A percentile compares a stretch with the other conserved stretches of the same genome.
Evolutionary conservation across 1,140 invertebrate genomes (phyloP).

Genomic region (Penaeus vannamei): DNA sequence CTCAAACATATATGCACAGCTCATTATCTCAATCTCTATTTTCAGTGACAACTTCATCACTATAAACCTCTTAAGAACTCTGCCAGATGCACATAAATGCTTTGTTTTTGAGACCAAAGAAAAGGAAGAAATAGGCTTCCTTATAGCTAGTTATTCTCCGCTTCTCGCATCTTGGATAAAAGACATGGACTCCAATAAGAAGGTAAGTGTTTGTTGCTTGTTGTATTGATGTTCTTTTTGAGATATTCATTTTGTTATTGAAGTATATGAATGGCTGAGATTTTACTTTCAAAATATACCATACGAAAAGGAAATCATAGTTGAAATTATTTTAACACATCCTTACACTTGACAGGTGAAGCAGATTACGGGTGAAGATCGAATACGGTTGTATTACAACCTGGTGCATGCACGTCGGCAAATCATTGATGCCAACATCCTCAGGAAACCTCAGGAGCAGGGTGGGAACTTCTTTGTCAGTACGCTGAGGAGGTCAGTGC

Average conservation of each 20-base stretch:
- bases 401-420: constrained; percentile 83
- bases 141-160: constrained; percentile 93
- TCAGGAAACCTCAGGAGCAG: constrained; percentile 86
- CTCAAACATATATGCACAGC: constrained; percentile 28
- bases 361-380: constrained; percentile 86
- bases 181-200: constrained; percentile 82
- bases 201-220: constrained; percentile 71
- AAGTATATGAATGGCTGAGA: not conserved
- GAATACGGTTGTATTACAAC: constrained; percentile 85
- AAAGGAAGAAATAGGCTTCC: constrained; percentile 91
- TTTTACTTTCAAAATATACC: too few species aligned
- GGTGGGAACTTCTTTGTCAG: constrained; percentile 87
- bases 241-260: constrained; percentile 20
- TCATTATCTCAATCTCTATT: not conserved
- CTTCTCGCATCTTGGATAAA: constrained; percentile 87
- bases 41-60: constrained; percentile 89
- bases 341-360: constrained; percentile 72
- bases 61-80: constrained; percentile 79
- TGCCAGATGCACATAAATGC: constrained; percentile 84
- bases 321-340: not conserved
- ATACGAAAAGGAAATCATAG: too few species aligned
- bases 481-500: constrained; percentile 81
- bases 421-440: constrained; percentile 85
- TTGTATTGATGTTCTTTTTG: not conserved
- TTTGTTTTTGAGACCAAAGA: constrained; percentile 93